Percentiles rank a stretch among this genome's conserved stretches.
phyloP scores from a whole-genome alignment of 2,888 invertebrate genomes.

The Dryobotodes eremita region DNA sequence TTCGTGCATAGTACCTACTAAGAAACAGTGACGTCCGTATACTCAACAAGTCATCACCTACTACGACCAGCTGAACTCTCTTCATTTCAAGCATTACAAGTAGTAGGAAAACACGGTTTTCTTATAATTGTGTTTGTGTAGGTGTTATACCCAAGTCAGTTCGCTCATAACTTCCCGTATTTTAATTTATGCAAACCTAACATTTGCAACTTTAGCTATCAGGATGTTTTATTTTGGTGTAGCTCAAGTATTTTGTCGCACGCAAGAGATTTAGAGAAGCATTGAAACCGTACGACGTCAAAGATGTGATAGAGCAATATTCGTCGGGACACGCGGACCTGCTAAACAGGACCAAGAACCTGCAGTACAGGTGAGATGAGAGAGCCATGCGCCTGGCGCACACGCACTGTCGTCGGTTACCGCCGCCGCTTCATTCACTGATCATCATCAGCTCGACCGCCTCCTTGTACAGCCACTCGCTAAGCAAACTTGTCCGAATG shows the following conservation, averaged over 20 bases:
- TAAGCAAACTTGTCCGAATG: slow-evolving; percentile 34
- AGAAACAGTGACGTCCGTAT: slow-evolving; percentile 3
- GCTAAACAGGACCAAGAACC: slow-evolving; percentile 96
- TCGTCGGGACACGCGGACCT: slow-evolving; percentile 97
- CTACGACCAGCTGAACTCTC: slow-evolving; percentile 8
- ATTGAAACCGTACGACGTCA: slow-evolving; percentile 97
- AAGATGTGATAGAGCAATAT: slow-evolving; percentile 98
- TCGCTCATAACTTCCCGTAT: slow-evolving; percentile 21
- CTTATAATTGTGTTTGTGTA: slow-evolving; percentile 15
- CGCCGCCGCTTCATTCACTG: slow-evolving; percentile 72
- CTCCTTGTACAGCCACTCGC: slow-evolving; percentile 64
- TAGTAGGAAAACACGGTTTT: slow-evolving; percentile 5
- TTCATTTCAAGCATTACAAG: slow-evolving; percentile 29
- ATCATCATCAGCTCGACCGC: slow-evolving; percentile 71
- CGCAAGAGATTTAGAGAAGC: slow-evolving; percentile 98
- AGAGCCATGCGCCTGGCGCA: slow-evolving; percentile 56
- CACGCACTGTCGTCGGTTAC: slow-evolving; percentile 62
- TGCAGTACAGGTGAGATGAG: slow-evolving; percentile 94
- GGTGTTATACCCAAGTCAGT: slow-evolving; percentile 1
- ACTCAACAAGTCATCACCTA: slow-evolving; percentile 17
- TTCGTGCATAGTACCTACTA: slow-evolving; percentile 5
- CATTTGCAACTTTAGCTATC: slow-evolving; percentile 71
- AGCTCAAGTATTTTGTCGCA: slow-evolving; percentile 97
- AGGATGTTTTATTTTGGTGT: slow-evolving; percentile 89
- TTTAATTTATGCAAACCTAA: slow-evolving; percentile 40